These are phyloP conservation scores for Philaenus spumarius DNA, from an alignment of 1,140 invertebrate species.

Conservation along the genomic window DNA sequence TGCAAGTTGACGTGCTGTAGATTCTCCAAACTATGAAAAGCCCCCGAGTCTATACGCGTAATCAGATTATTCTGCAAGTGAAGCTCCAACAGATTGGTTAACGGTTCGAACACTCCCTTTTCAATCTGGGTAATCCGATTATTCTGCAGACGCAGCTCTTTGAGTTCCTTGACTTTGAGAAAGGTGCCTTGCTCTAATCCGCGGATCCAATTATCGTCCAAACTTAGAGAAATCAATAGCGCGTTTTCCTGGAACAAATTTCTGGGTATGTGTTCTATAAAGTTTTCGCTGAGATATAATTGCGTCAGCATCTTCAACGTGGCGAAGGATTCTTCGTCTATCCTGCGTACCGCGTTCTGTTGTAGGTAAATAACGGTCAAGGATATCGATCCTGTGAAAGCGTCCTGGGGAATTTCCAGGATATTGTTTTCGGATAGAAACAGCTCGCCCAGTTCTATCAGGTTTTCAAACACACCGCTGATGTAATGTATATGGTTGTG, in stretches of 20 bases:
- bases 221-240: conserved; percentile 71
- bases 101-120: conserved; percentile 69
- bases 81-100: conserved; percentile 72
- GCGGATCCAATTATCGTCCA: conserved; percentile 85
- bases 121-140: conserved; percentile 70
- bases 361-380: conserved; percentile 79
- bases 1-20: conserved; percentile 87
- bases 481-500: conserved; percentile 85
- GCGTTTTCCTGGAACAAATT: conserved; percentile 65
- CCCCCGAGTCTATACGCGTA: conserved; percentile 69
- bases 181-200: conserved; percentile 75
- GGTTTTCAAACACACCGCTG: conserved; percentile 67
- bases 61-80: conserved; percentile 84
- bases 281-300: conserved; percentile 80
- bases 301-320: conserved; percentile 68
- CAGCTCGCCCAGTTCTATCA: conserved; percentile 67
- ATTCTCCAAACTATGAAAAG: conserved; percentile 70
- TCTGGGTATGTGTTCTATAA: conserved; percentile 64
- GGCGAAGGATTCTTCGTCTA: conserved; percentile 65
- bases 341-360: conserved; percentile 72
- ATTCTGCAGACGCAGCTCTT: conserved; percentile 80
- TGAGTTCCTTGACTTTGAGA: conserved; percentile 59
- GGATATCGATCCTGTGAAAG: conserved; percentile 67
- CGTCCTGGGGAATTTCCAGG: conserved; percentile 69
- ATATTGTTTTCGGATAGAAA: conserved; percentile 90